phyloP scores from a whole-genome alignment of 2,113 vertebrate genomes.

The Eublepharis macularius region DNA sequence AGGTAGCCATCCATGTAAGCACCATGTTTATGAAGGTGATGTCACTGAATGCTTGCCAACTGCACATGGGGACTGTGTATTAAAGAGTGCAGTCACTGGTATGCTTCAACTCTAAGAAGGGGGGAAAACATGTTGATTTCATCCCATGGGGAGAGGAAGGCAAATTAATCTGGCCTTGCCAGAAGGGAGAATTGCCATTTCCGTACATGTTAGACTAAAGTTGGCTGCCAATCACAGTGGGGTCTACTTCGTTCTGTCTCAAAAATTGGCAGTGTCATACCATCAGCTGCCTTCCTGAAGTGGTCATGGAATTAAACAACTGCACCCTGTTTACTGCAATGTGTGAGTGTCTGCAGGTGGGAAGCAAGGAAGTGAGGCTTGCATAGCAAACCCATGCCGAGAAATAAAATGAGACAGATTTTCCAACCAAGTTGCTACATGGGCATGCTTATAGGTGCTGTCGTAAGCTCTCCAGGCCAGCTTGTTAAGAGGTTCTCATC shows the following conservation, averaged over 20 bases:
- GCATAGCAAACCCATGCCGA: slow-evolving; percentile 2
- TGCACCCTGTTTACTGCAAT: slow-evolving; percentile 42
- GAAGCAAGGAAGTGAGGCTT: slow-evolving; percentile 28
- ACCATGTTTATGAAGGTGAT: slow-evolving; percentile 58
- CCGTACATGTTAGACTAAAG: slow-evolving; percentile 11
- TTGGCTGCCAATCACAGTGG: slow-evolving; percentile 30
- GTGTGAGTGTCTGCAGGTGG: slow-evolving; percentile 57
- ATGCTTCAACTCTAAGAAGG: not conserved
- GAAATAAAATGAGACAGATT: slow-evolving; percentile 57
- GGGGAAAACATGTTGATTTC: slow-evolving; percentile 7
- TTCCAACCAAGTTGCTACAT: slow-evolving; percentile 34
- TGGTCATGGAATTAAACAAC: slow-evolving; percentile 53
- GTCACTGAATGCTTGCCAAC: slow-evolving; percentile 53
- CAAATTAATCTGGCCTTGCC: slow-evolving; percentile 38
- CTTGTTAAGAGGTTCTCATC: slow-evolving; percentile 51
- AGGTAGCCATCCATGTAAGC: slow-evolving; percentile 44
- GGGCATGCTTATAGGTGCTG: slow-evolving; percentile 1
- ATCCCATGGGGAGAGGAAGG: slow-evolving; percentile 29
- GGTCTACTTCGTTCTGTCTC: slow-evolving; percentile 58
- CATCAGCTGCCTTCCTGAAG: slow-evolving; percentile 71
- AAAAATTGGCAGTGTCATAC: slow-evolving; percentile 61
- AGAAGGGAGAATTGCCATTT: slow-evolving; percentile 52
- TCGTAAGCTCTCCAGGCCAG: slow-evolving; percentile 34
- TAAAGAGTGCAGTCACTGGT: slow-evolving; percentile 1
- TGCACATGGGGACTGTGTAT: not conserved